Conservation (phyloP, 2,888 invertebrate genomes). For the Taenaris catops region DNA sequence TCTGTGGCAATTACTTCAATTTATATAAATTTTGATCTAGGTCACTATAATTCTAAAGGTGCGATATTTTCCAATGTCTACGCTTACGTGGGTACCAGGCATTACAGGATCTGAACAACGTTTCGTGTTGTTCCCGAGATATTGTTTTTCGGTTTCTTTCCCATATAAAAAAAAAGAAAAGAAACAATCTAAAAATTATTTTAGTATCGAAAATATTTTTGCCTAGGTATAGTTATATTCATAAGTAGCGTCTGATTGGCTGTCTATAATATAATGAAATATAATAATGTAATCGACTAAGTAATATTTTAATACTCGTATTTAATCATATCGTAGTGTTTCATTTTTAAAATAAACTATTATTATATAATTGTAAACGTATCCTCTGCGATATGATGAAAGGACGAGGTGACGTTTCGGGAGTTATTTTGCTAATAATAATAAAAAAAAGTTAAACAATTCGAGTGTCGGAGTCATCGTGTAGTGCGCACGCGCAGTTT, state of each 20-base stretch:
- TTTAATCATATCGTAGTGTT: constrained; percentile 15
- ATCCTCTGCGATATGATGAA: constrained; percentile 10
- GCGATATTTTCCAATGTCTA: background rate
- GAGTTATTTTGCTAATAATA: constrained; percentile 24
- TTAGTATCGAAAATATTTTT: constrained; percentile 25
- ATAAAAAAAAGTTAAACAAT: constrained; percentile 19
- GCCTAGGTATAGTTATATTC: constrained; percentile 25
- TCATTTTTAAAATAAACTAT: constrained; percentile 10
- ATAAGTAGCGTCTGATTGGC: constrained; percentile 42
- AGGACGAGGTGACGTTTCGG: constrained; percentile 12
- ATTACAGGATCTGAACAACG: constrained; percentile 5
- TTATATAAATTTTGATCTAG: too few species aligned
- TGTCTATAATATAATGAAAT: constrained; percentile 36
- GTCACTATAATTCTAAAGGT: too few species aligned
- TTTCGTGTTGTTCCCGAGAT: constrained; percentile 3
- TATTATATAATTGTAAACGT: constrained; percentile 3
- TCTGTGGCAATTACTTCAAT: too few species aligned
- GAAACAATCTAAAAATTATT: constrained; percentile 23
- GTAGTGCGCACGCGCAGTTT: constrained; percentile 63
- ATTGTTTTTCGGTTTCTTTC: constrained; percentile 13
- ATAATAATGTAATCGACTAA: constrained; percentile 23
- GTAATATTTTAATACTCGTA: constrained; percentile 18
- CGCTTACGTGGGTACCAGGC: constrained; percentile 10
- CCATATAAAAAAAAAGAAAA: constrained; percentile 1
- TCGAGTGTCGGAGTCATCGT: constrained; percentile 29